Base-by-base conservation (phyloP, 53 echinoderm and acorn worm species). In the Echinometra lucunter region DNA sequence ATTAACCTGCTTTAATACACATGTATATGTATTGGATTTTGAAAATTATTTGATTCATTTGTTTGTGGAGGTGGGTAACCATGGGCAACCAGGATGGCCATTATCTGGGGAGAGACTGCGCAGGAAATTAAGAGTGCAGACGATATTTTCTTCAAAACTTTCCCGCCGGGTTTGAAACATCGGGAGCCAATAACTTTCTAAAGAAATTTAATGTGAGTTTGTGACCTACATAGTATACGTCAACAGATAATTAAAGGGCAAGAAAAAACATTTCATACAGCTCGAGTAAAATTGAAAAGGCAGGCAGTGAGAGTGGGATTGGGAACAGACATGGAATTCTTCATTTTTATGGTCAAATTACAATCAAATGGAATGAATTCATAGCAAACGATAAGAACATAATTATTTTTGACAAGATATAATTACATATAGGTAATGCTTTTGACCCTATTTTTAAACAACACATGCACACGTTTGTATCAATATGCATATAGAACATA, bases 111-210 rank as follows among this genome's bases (percentile, higher is more conserved):
- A 78, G 42, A 78, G 16, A 19, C 23, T 78, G 6, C 13, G 42
- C 78, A 78, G 78, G 78, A 78, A 40, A 78, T 78, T 42, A 30
- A 78, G 42, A 78, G 78, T 42, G 7, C 40, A 78, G 78, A 78
- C 78, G 78, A 38, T 40, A 42, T 38, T 78, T 78, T 78, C 78
- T 78, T 78, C 42, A 78, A 78, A 78, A 78, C 17, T 78, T 40
- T 40, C 18, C 40, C 42, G 78, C 42, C 23, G 38, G 38, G 40
- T 70, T 13, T 70, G 32, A 32, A 70, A 70, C 34, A 70, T 75
- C 75, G 15, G 75, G 75, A 75, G 40, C 75, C 75, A 75, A 75
- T 21, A 30, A 67, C 7, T 28, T 67, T 67, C 69, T 4, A 18
- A 0, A 63, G 1, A 32, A 69, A 13, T 69, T 69, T 10, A 69